Conservation (phyloP, 2,888 invertebrate species). For the Nasonovia ribisnigri region DNA sequence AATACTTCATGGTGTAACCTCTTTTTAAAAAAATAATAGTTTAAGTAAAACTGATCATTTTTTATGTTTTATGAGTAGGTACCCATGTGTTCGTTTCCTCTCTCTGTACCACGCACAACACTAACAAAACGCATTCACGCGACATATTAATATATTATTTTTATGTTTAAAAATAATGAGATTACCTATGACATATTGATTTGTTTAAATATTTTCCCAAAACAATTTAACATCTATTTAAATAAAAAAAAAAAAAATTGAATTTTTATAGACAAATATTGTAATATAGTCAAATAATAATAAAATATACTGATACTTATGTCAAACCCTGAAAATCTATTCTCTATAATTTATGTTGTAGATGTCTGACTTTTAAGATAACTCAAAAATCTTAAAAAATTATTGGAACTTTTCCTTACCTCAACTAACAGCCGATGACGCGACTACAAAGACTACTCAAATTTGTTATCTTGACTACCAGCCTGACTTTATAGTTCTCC, state of each 20-base stretch:
- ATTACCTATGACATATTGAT: neutral
- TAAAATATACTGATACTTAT: neutral
- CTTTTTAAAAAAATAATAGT: neutral
- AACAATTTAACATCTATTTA: neutral
- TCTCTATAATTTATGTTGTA: neutral
- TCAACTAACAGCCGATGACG: too few relatives aligned
- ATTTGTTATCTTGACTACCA: too few relatives aligned
- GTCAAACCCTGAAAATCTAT: neutral
- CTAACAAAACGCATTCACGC: neutral
- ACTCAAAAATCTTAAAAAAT: neutral
- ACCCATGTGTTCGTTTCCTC: neutral
- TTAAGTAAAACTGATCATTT: neutral
- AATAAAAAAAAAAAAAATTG: neutral
- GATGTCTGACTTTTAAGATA: neutral
- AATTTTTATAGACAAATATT: neutral
- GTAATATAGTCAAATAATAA: neutral
- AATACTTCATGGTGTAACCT: neutral
- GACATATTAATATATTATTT: neutral
- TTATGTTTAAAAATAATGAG: neutral
- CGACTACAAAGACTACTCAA: too few relatives aligned
- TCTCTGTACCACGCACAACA: neutral
- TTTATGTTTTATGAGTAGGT: neutral
- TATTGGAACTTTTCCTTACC: too few relatives aligned
- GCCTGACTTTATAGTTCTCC: too few relatives aligned
- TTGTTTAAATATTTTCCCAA: neutral